phyloP scores from a whole-genome alignment of 2,888 invertebrate genomes.

The Stramonita haemastoma region DNA sequence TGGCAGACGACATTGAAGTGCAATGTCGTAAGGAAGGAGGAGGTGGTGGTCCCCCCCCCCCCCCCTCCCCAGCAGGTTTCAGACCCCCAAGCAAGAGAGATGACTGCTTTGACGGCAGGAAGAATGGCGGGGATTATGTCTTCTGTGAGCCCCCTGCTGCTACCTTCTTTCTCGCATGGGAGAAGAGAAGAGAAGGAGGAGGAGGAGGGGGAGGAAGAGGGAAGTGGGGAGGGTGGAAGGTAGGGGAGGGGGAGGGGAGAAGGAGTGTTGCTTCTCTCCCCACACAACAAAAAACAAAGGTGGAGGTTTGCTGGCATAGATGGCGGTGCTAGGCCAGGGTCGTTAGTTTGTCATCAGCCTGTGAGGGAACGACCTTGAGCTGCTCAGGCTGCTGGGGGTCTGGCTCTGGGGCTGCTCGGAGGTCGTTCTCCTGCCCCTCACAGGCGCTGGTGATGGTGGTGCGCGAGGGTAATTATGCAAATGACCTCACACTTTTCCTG shows the following conservation, averaged over 20 bases:
- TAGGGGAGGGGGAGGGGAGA: neutral
- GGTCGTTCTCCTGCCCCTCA: neutral
- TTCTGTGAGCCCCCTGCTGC: conserved; percentile 15
- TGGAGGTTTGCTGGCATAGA: neutral
- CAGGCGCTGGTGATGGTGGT: neutral
- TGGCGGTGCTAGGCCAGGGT: neutral
- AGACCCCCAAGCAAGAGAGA: neutral
- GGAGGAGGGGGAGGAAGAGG: neutral
- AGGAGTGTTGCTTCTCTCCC: neutral
- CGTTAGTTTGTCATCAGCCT: neutral
- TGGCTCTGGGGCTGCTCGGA: neutral
- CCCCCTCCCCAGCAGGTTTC: too few species aligned
- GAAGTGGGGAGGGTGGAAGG: too few species aligned
- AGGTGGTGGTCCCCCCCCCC: neutral
- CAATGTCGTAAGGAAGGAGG: conserved; percentile 22
- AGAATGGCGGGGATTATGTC: conserved; percentile 11
- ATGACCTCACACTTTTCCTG: neutral
- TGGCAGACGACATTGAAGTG: conserved; percentile 16
- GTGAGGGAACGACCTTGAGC: conserved; percentile 22
- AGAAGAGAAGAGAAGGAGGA: neutral
- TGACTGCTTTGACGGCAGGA: conserved; percentile 26
- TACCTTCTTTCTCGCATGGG: conserved; percentile 13
- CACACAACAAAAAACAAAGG: neutral
- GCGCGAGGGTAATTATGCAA: conserved; percentile 17
- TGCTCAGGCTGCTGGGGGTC: neutral